Percentiles rank a stretch among this genome's conserved stretches.
These are phyloP conservation scores for Mesembrinibis cayennensis DNA, from an alignment of 2,113 vertebrate species.

Conservation along the genomic window DNA sequence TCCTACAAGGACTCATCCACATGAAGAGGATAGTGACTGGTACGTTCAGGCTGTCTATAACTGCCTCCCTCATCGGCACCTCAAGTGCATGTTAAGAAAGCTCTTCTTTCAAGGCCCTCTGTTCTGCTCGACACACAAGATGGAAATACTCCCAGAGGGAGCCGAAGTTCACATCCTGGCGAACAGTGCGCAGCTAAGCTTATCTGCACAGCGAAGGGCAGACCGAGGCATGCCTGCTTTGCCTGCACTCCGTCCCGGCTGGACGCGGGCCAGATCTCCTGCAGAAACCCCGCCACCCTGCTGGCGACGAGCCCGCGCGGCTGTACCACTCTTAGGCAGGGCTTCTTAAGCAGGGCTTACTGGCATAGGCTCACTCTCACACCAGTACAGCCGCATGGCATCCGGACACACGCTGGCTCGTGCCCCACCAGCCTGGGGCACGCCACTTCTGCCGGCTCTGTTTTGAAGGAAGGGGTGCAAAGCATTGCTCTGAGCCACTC, in stretches of 20 bases:
- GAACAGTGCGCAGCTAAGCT: not conserved
- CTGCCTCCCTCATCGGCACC: not conserved
- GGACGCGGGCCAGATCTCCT: not conserved
- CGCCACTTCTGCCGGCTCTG: not conserved
- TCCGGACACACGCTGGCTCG: rapidly evolving
- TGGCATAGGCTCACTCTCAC: rapidly evolving
- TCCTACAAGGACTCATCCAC: not conserved
- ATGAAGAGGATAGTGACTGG: not conserved
- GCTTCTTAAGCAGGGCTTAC: not conserved
- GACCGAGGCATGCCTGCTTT: not conserved
- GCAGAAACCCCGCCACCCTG: rapidly evolving
- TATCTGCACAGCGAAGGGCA: not conserved
- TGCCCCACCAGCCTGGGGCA: rapidly evolving
- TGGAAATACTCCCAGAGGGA: not conserved
- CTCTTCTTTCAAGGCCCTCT: not conserved
- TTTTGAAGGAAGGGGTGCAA: not conserved
- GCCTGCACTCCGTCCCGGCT: not conserved
- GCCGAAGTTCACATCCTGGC: not conserved
- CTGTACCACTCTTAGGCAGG: not conserved
- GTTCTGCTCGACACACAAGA: not conserved
- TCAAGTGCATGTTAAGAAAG: rapidly evolving
- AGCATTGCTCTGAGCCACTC: rapidly evolving
- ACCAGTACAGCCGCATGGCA: not conserved
- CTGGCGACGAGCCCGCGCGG: rapidly evolving
- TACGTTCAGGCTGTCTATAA: not conserved